A percentile compares a stretch with the other conserved stretches of the same genome.
These are phyloP conservation scores for Heliothis subflexa DNA, from an alignment of 1,140 invertebrate species.

Conservation along the genomic window DNA sequence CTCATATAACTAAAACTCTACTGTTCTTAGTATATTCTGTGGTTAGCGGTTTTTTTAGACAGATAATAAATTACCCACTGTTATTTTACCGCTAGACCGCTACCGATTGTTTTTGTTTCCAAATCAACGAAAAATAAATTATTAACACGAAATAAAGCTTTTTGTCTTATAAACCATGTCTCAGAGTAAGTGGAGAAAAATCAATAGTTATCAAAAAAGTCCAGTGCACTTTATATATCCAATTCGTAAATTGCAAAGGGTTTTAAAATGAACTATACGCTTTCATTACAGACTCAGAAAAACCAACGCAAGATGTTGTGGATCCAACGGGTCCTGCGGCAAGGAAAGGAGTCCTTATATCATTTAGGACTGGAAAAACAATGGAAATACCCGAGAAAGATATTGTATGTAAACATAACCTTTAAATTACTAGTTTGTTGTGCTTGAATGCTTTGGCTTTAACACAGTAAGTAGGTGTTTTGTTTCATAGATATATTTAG, in stretches of 20 bases:
- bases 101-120: not conserved
- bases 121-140: not conserved
- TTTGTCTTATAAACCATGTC: conserved; percentile 62
- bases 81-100: too few relatives aligned
- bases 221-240: too few relatives aligned
- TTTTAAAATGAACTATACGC: conserved; percentile 12
- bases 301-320: conserved; percentile 85
- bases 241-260: too few relatives aligned
- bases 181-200: conserved; percentile 67
- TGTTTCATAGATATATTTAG: not conserved
- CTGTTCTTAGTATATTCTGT: too few relatives aligned
- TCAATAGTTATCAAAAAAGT: too few relatives aligned
- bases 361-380: conserved; percentile 92
- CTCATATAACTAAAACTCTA: too few relatives aligned
- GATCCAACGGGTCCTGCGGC: conserved; percentile 91
- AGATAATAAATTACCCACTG: too few relatives aligned
- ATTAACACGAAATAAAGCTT: not conserved
- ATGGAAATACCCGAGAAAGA: conserved; percentile 95
- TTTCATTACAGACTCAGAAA: conserved; percentile 78
- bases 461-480: not conserved
- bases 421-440: conserved; percentile 16
- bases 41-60: too few relatives aligned
- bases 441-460: not conserved
- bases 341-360: conserved; percentile 92
- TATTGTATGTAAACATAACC: conserved; percentile 88